phyloP scores from a whole-genome alignment of 2,888 invertebrate genomes.

The Andrena dorsata region DNA sequence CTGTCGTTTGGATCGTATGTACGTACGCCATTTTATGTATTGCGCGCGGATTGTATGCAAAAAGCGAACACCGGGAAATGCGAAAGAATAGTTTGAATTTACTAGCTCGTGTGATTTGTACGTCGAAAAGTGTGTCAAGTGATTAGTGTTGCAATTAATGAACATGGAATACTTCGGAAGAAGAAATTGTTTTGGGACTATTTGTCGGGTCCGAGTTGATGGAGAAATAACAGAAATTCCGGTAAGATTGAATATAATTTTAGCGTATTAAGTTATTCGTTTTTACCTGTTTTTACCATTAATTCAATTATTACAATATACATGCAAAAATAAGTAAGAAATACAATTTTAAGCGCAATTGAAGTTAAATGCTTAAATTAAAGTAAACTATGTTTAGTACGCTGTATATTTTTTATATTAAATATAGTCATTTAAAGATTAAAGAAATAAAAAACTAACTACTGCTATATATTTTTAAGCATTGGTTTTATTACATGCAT shows the following conservation, averaged over 20 bases:
- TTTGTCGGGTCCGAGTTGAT: neutral
- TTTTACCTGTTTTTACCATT: too few relatives aligned
- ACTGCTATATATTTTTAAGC: neutral
- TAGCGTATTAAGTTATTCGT: neutral
- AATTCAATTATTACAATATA: neutral
- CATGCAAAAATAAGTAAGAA: neutral
- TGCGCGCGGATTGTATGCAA: neutral
- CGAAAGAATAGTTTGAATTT: neutral
- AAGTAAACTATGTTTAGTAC: neutral
- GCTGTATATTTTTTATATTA: neutral
- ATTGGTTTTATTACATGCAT: slow-evolving; percentile 35
- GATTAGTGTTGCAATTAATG: neutral
- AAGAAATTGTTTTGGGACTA: neutral
- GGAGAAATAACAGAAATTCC: neutral
- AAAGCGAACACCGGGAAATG: neutral
- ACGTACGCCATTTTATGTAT: neutral
- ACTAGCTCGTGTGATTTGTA: neutral
- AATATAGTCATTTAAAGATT: neutral
- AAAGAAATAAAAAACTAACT: neutral
- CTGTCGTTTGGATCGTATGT: too few relatives aligned
- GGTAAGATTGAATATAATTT: neutral
- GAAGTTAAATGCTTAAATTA: too few relatives aligned
- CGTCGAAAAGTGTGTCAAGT: neutral
- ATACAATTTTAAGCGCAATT: neutral
- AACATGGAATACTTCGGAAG: neutral